A percentile compares a stretch with the other conserved stretches of the same genome.
phyloP scores from a whole-genome alignment of 1,140 invertebrate species.

The Zelostemma sp. region DNA sequence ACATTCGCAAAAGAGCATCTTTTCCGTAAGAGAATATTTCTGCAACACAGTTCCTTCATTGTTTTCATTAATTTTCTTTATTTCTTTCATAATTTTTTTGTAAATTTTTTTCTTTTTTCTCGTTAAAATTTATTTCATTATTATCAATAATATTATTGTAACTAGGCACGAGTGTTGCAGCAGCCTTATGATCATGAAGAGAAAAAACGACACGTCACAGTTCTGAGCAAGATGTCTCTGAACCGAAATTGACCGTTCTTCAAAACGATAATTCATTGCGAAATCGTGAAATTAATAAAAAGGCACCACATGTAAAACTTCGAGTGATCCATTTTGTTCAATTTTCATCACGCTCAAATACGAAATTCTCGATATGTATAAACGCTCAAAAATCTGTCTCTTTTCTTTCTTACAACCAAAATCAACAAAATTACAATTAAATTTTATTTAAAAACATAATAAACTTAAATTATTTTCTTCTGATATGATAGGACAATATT shows the following conservation, averaged over 20 bases:
- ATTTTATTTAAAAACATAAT: too few species aligned
- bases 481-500: too few species aligned
- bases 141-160: slow-evolving; percentile 23
- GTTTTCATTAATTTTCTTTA: slow-evolving; percentile 4
- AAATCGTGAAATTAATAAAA: slow-evolving; percentile 45
- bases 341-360: background rate
- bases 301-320: slow-evolving; percentile 47
- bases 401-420: too few species aligned
- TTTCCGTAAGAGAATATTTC: slow-evolving; percentile 13
- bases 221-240: slow-evolving; percentile 17
- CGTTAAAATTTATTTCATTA: slow-evolving; percentile 29
- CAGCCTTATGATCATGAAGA: slow-evolving; percentile 34
- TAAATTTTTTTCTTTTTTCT: slow-evolving; percentile 14
- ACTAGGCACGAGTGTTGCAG: slow-evolving; percentile 47
- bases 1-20: background rate
- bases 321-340: slow-evolving; percentile 27
- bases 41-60: slow-evolving; percentile 31
- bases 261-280: slow-evolving; percentile 37
- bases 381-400: too few species aligned
- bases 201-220: slow-evolving; percentile 18
- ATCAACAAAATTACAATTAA: too few species aligned
- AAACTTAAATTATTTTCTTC: too few species aligned
- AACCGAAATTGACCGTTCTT: slow-evolving; percentile 33
- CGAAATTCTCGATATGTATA: background rate
- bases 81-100: slow-evolving; percentile 10